Evolutionary conservation across 2,113 vertebrate genomes (phyloP), one percentile per base, ranked within the genome.

Genomic region (Caranx ignobilis): DNA sequence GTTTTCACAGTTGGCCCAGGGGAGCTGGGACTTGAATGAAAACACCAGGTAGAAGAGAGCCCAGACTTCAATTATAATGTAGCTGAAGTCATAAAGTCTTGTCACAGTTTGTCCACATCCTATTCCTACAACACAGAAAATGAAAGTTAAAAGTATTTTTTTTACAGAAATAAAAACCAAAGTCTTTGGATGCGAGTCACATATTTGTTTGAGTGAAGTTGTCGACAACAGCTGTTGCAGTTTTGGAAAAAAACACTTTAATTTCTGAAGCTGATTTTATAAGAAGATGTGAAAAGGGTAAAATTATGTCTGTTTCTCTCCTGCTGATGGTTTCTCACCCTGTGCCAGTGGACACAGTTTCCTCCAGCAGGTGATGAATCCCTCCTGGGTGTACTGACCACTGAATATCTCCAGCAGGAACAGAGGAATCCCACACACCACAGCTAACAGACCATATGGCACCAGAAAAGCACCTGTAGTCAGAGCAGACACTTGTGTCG

Each of bases 31-130:
- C 11, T 81, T 87, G 72, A 98, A 97, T 65, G 96, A 97, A 73
- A 93, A 96, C 80, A 96, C 92, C 11, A 98, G 87, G 81, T 96
- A 98, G 88, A 97, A 95, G 6, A 97, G 83, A 5, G 96, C 96
- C 96, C 97, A 98, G 71, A 95, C 93, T 4, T 97, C 87, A 79
- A 98, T 92, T 48, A 98, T 18, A 31, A 97, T 95, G 79, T 97
- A 97, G 82, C 92, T 13, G 57, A 96, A 96, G 85, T 95, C 60
- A 82, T 95, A 97, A 3, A 93, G 55, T 68, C 93, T 94, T 0
- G 96, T 96, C 55, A 96, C 75, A 64, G 95, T 93, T 4, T 92
- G 91, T 0, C 95, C 96, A 86, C 96, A 95, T 13, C 97, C 97
- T 55, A 97, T 93, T 82, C 97, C 97, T 98, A 69, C 6, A 69